phyloP scores from a whole-genome alignment of 2,797 vertebrate species.

The Enteromius anoplus region DNA sequence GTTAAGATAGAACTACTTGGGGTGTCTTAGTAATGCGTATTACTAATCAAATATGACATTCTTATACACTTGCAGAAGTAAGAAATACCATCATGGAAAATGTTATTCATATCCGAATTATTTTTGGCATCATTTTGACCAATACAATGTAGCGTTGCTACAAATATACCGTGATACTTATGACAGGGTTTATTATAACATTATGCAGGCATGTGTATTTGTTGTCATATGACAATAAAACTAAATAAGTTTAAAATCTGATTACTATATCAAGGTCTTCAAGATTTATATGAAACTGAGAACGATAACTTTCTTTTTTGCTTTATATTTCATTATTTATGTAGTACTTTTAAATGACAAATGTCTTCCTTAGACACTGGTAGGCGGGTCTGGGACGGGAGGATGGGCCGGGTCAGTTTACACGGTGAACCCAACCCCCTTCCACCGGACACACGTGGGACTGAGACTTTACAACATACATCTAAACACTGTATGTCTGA shows the following conservation, averaged over 20 bases:
- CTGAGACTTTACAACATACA: neutral
- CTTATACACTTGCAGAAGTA: neutral
- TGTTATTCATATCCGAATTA: neutral
- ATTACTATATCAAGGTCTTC: neutral
- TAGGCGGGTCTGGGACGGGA: constrained; percentile 37
- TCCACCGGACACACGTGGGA: constrained; percentile 48
- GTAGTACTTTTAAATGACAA: neutral
- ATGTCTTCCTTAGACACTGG: constrained; percentile 67
- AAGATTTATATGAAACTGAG: neutral
- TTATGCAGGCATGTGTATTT: neutral
- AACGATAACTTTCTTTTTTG: neutral
- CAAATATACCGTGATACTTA: neutral
- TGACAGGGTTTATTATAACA: neutral
- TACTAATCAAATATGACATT: neutral
- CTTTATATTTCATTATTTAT: neutral
- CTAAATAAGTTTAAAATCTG: neutral
- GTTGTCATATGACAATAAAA: neutral
- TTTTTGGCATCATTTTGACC: neutral
- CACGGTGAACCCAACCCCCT: constrained; percentile 37
- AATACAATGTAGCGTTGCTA: neutral
- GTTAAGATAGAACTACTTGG: neutral
- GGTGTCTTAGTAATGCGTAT: neutral
- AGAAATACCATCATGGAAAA: neutral
- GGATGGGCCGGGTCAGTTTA: constrained; percentile 36
- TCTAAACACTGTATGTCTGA: neutral